A percentile compares a stretch with the other conserved stretches of the same genome.
Evolutionary conservation across 2,888 invertebrate genomes (phyloP).

Genomic region (Pheosia tremula): DNA sequence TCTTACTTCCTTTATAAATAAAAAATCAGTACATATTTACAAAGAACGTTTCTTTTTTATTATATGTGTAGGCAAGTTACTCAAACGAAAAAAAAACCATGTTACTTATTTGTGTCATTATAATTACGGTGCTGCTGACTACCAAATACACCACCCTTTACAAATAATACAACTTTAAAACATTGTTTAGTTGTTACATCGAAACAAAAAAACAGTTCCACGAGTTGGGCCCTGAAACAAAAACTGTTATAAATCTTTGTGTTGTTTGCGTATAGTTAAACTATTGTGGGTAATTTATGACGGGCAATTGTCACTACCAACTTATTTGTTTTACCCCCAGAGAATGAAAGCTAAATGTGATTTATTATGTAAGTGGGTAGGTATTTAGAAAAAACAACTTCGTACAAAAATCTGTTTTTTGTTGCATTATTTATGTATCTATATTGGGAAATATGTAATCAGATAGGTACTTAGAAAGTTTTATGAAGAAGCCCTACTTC

Average conservation of each 20-base stretch:
- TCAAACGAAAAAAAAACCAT: no score
- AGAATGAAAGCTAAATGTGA: slow-evolving; percentile 9
- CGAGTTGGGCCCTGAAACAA: slow-evolving; percentile 11
- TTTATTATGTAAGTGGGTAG: slow-evolving; percentile 13
- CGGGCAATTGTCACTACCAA: slow-evolving; percentile 14
- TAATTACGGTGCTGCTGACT: background rate
- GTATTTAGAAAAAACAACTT: background rate
- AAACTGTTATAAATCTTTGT: slow-evolving; percentile 41
- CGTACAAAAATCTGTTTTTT: no score
- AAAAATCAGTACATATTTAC: no score
- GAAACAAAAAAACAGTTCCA: slow-evolving; percentile 22
- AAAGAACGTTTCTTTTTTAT: no score
- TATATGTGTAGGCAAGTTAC: no score
- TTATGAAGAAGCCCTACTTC: no score
- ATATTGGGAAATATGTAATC: no score
- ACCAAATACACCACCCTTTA: background rate
- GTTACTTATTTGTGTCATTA: no score
- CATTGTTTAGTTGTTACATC: background rate
- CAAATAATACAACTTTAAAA: background rate
- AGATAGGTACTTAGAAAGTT: no score
- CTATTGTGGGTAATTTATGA: slow-evolving; percentile 19
- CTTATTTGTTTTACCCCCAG: slow-evolving; percentile 17
- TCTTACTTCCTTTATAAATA: no score
- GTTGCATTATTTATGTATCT: no score
- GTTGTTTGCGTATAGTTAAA: slow-evolving; percentile 31